phyloP scores from a whole-genome alignment of 2,113 vertebrate species.

The Echinops telfairi region DNA sequence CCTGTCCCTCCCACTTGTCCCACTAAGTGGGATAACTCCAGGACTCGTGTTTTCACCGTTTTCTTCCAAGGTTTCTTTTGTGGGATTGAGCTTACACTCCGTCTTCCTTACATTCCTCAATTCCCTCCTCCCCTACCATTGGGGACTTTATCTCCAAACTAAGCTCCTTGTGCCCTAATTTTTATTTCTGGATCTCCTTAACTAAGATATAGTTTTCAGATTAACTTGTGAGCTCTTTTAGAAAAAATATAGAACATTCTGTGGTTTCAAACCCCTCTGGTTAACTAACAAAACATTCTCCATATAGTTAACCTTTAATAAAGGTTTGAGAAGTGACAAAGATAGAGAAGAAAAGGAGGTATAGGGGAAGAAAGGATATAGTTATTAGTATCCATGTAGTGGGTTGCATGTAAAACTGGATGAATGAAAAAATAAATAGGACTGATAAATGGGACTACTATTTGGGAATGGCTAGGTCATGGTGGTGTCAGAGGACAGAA shows the following conservation, averaged over 20 bases:
- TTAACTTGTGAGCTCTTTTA: not conserved
- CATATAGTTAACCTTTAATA: not conserved
- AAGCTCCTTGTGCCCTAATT: not conserved
- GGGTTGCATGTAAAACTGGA: not conserved
- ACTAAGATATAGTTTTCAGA: not conserved
- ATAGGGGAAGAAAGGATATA: not conserved
- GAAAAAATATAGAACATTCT: slow-evolving; percentile 6
- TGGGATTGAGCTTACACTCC: not conserved
- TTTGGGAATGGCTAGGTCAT: not conserved
- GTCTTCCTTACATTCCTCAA: not conserved
- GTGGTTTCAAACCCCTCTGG: not conserved
- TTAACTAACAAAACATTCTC: not conserved
- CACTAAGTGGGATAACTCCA: not conserved
- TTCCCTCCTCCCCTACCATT: not conserved
- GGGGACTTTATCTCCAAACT: no score
- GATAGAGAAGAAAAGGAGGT: not conserved
- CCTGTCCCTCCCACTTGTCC: not conserved
- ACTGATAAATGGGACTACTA: not conserved
- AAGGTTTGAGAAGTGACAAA: not conserved
- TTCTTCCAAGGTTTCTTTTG: not conserved
- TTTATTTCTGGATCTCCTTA: not conserved
- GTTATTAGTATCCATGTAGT: not conserved
- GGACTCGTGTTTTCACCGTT: not conserved
- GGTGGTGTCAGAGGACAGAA: not conserved
- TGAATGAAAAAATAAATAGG: not conserved